These are phyloP conservation scores for Petroica traversi DNA, from an alignment of 2,113 vertebrate genomes.

Conservation along the genomic window DNA sequence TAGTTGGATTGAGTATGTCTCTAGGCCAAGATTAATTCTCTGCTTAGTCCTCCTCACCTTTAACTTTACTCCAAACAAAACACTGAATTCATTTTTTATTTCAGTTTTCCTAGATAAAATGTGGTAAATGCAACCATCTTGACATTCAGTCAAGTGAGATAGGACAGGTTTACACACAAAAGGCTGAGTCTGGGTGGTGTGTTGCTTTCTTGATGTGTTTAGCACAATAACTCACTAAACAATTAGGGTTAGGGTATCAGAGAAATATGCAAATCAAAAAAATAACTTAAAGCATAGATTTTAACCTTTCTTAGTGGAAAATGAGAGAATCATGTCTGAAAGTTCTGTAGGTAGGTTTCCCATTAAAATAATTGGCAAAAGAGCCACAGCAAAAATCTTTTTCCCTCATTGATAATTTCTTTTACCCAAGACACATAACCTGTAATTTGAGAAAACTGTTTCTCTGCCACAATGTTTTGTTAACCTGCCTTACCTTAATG, in stretches of 20 bases:
- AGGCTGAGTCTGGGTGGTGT: background rate
- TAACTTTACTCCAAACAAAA: background rate
- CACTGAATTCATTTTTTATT: background rate
- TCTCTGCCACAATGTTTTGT: background rate
- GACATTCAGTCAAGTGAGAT: background rate
- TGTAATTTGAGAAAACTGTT: background rate
- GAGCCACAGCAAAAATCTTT: background rate
- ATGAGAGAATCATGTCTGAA: background rate
- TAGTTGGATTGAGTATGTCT: background rate
- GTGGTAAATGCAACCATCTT: background rate
- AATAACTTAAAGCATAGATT: background rate
- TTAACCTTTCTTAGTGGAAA: background rate
- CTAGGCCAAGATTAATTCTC: background rate
- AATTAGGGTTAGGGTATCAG: background rate
- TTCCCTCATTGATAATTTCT: background rate
- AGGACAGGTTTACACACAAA: background rate
- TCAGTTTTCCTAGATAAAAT: background rate
- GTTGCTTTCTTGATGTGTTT: background rate
- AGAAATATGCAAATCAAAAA: background rate
- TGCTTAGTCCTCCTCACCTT: background rate
- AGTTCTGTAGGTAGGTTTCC: background rate
- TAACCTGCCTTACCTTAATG: background rate
- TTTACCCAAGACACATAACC: background rate
- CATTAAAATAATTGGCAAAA: background rate
- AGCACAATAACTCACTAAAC: background rate